phyloP scores from a whole-genome alignment of 2,888 invertebrate genomes.

The Polyploca ridens region DNA sequence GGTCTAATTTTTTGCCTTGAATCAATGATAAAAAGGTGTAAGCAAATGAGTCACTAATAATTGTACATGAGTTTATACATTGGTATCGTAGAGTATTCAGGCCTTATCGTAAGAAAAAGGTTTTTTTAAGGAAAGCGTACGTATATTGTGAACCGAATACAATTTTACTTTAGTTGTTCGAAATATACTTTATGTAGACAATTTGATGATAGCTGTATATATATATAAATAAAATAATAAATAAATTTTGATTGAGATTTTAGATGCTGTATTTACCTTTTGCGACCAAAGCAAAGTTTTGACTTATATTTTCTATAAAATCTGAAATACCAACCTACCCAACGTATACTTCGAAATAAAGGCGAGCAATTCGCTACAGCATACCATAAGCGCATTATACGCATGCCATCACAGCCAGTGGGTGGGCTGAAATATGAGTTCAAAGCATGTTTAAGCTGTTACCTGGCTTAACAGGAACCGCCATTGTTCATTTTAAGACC shows the following conservation, averaged over 20 bases:
- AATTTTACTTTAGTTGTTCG: no score
- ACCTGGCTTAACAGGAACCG: background rate
- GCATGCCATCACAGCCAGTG: conserved; percentile 1
- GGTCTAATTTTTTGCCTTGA: background rate
- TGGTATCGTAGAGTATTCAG: background rate
- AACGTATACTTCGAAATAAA: background rate
- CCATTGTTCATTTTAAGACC: background rate
- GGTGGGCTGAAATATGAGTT: conserved; percentile 4
- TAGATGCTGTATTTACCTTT: no score
- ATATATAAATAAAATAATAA: no score
- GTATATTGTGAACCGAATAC: background rate
- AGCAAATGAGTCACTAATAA: background rate
- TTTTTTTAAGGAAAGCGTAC: background rate
- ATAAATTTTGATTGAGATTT: no score
- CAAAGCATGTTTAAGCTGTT: conserved; percentile 3
- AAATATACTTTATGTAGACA: no score
- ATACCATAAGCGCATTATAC: background rate
- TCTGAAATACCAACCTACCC: background rate
- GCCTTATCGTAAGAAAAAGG: background rate
- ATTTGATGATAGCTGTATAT: no score
- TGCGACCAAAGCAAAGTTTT: no score
- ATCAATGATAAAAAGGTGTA: background rate
- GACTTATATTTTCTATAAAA: background rate
- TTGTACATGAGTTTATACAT: background rate
- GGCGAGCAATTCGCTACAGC: background rate